Evolutionary conservation across 2,113 vertebrate genomes (phyloP).

Genomic region (Tonatia bakeri): DNA sequence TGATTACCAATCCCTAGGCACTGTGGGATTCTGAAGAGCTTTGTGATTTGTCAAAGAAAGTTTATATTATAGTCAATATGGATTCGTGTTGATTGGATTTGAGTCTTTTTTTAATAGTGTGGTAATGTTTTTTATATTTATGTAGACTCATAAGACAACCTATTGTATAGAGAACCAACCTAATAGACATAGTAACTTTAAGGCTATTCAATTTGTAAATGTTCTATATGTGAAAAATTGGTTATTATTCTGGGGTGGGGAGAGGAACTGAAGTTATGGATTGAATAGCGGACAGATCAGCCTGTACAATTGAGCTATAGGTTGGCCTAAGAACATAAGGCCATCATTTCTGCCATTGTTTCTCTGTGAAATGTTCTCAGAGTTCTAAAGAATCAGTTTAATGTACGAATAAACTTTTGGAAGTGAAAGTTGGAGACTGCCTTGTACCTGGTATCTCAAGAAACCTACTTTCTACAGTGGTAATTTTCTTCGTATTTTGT

Average conservation of each 20-base stretch:
- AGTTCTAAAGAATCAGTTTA: conserved; percentile 26
- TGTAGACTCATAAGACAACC: background rate
- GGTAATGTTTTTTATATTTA: background rate
- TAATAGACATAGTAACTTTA: background rate
- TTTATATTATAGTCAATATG: background rate
- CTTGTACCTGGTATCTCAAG: background rate
- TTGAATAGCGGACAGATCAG: background rate
- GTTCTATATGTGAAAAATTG: background rate
- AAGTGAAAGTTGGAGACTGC: background rate
- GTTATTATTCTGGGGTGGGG: background rate
- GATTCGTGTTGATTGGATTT: background rate
- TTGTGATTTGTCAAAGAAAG: conserved; percentile 6
- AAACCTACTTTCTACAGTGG: background rate
- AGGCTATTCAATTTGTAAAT: conserved; percentile 7
- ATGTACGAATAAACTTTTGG: background rate
- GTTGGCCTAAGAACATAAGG: background rate
- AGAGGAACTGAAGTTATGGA: background rate
- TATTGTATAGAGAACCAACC: background rate
- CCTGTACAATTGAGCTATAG: background rate
- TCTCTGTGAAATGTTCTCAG: background rate
- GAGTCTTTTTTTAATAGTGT: background rate
- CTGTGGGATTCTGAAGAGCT: background rate
- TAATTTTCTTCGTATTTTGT: conserved; percentile 34
- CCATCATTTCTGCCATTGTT: background rate
- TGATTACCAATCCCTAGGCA: background rate